Base-by-base conservation (phyloP, 2,888 invertebrate species). In the Gymnosoma rotundatum region DNA sequence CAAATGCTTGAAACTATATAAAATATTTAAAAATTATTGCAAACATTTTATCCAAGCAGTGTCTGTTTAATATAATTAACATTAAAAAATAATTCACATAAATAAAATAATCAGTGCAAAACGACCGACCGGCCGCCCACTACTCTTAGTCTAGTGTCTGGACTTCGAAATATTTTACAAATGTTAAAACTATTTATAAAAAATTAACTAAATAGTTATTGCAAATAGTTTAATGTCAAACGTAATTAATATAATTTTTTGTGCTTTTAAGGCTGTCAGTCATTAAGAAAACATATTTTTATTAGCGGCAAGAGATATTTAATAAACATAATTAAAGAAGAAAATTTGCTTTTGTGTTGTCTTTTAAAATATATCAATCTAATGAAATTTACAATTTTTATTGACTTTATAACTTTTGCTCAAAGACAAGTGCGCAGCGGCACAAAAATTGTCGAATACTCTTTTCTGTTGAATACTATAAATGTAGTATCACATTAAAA, bases 61-160 rank as follows among this genome's bases (percentile, higher is more conserved):
- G 7, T 20, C 48, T 54, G n/a, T 45, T 61, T 21, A 54, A 74
- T 32, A 25, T n/a, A 7, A 32, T 64, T 64, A 7, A 58, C 12
- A 21, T 45, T 42, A 45, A 16, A 45, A 32, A 38, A 58, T 16
- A 16, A 0, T 10, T 50, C 50, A 42, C 32, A 60, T 42, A 52
- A 73, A 56, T 66, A 66, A 64, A 54, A 32, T 78, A 73, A 79
- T 73, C 45, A 73, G 79, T 73, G 79, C 79, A 73, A 60, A 67
- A 67, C 52, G 32, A 32, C 32, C 32, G 8, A 32, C 3, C 32
- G 8, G 69, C 48, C 75, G 75, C 58, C 81, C 75, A 69, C 81
- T 48, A 63, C 4, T 72, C 45, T 8, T 48, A 63, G 2, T 78
- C 45, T 8, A 32, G 10, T 63, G 36, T 36, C 36, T 63, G 48